Conservation (phyloP, 2,888 invertebrate species). For the Pseudeuparius sepicola region DNA sequence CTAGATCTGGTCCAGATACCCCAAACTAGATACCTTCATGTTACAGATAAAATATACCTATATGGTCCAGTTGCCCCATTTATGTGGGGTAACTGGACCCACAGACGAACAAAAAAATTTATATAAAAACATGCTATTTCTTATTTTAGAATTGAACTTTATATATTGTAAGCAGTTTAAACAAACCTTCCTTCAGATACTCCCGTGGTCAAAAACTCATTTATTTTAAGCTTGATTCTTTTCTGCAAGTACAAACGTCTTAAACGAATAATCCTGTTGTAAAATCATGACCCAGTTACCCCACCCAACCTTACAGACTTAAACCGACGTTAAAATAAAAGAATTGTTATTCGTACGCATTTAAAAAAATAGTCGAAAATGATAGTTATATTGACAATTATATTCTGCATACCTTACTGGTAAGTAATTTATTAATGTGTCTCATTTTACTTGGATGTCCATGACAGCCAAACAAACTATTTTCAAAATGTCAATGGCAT, state of each 20-base stretch:
- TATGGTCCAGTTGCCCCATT: constrained; percentile 6
- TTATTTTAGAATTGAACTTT: constrained; percentile 3
- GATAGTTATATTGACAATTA: no score
- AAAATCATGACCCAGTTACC: constrained; percentile 7
- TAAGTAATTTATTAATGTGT: no score
- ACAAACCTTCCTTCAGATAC: constrained; percentile 1
- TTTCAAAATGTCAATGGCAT: no score
- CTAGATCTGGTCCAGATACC: constrained; percentile 5
- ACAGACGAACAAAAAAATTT: constrained; percentile 4
- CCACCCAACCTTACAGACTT: constrained; percentile 14
- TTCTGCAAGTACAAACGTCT: constrained; percentile 1
- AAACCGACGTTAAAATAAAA: no score
- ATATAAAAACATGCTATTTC: constrained; percentile 2
- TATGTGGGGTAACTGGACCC: constrained; percentile 3
- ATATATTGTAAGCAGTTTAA: constrained; percentile 1
- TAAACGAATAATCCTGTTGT: no score
- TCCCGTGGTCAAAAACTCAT: constrained; percentile 2
- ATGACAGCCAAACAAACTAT: no score
- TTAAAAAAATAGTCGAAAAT: no score
- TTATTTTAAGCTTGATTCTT: constrained; percentile 5
- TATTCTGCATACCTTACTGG: no score
- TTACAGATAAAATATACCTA: constrained; percentile 3
- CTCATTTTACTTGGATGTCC: no score
- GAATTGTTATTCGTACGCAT: no score
- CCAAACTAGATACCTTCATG: constrained; percentile 4